phyloP scores from a whole-genome alignment of 2,113 vertebrate species.

The Muscicapa adusta region DNA sequence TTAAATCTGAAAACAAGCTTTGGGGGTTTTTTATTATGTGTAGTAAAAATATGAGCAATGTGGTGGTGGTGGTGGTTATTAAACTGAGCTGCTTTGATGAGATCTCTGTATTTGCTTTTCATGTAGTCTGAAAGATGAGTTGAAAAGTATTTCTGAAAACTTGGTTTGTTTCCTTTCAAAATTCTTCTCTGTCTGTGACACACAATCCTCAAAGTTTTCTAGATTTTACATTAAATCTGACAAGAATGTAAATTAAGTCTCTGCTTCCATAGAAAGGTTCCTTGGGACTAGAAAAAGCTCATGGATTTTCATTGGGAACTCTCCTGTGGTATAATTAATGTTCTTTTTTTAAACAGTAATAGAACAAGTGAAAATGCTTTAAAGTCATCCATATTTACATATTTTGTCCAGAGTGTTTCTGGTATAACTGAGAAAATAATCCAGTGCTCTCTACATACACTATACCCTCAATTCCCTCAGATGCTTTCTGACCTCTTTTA shows the following conservation, averaged over 20 bases:
- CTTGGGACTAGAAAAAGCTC: slow-evolving; percentile 8
- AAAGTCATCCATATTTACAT: slow-evolving; percentile 22
- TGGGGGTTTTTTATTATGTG: background rate
- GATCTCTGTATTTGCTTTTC: background rate
- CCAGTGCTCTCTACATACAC: background rate
- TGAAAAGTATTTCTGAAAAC: background rate
- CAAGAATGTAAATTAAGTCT: slow-evolving; percentile 29
- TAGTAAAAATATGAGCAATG: background rate
- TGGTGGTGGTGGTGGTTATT: background rate
- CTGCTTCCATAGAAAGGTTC: background rate
- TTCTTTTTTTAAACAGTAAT: background rate
- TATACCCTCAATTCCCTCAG: background rate
- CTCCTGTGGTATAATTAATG: slow-evolving; percentile 46
- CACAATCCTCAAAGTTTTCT: background rate
- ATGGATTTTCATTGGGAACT: slow-evolving; percentile 11
- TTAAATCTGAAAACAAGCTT: background rate
- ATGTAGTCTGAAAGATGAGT: background rate
- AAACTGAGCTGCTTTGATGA: background rate
- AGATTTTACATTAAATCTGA: background rate
- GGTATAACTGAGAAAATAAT: background rate
- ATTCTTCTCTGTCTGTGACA: background rate
- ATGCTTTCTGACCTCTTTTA: slow-evolving; percentile 16
- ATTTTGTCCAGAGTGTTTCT: background rate
- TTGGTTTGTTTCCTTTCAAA: background rate
- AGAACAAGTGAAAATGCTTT: background rate